phyloP scores from a whole-genome alignment of 1,140 invertebrate genomes.

The Drosophila sproati region DNA sequence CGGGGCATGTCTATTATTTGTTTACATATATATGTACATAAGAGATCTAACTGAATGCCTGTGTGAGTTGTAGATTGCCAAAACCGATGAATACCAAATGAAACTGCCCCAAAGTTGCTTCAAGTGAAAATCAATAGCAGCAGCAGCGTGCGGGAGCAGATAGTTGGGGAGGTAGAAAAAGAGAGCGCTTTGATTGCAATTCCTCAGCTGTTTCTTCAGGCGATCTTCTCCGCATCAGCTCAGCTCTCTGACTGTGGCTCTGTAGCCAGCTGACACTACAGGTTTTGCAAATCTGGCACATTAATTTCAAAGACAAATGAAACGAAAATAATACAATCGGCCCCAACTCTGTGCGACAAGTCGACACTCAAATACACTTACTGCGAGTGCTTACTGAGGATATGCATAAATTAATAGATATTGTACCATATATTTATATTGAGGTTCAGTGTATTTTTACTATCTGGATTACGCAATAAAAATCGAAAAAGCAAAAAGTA shows the following conservation, averaged over 20 bases:
- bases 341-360: not conserved
- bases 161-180: constrained; percentile 10
- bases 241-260: constrained; percentile 15
- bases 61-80: constrained; percentile 39
- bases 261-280: constrained; percentile 59
- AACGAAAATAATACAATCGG: constrained; percentile 71
- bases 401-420: not conserved
- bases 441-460: no score
- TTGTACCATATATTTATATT: not conserved
- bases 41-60: constrained; percentile 13
- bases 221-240: constrained; percentile 54
- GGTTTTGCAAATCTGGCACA: constrained; percentile 79
- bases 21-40: not conserved
- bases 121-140: constrained; percentile 75
- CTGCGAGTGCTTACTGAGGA: not conserved
- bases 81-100: constrained; percentile 39
- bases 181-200: constrained; percentile 52
- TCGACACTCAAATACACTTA: constrained; percentile 48
- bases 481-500: no score
- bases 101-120: constrained; percentile 39
- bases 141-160: constrained; percentile 25
- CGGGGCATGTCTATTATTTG: constrained; percentile 56
- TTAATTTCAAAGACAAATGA: constrained; percentile 80
- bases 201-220: constrained; percentile 61
- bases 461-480: no score